Conservation (phyloP, 2,888 invertebrate species). For the Leptogaster cylindrica region DNA sequence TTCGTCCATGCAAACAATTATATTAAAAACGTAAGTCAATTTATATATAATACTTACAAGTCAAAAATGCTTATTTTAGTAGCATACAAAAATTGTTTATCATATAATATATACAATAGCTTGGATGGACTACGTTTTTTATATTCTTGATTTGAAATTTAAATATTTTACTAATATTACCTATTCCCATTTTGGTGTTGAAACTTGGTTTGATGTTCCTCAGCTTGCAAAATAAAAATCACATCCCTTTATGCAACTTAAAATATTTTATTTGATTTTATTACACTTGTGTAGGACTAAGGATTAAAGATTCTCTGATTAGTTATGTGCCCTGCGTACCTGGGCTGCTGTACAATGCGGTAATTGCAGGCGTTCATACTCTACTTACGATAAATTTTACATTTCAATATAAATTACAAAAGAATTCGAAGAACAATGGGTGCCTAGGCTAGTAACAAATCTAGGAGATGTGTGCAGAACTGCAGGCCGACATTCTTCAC, state of each 20-base stretch:
- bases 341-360: slow-evolving; percentile 31
- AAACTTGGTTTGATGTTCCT: too few species aligned
- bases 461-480: slow-evolving; percentile 32
- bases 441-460: slow-evolving; percentile 30
- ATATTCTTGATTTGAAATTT: too few species aligned
- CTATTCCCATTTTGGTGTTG: too few species aligned
- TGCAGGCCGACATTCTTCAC: slow-evolving; percentile 51
- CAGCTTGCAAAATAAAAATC: slow-evolving; percentile 1
- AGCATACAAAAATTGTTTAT: too few species aligned
- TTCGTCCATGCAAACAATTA: too few species aligned
- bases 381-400: slow-evolving; percentile 45
- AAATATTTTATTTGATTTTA: slow-evolving; percentile 33
- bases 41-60: too few species aligned
- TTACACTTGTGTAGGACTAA: slow-evolving; percentile 36
- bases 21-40: too few species aligned
- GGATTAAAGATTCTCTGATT: slow-evolving; percentile 32
- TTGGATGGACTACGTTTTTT: too few species aligned
- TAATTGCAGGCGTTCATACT: slow-evolving; percentile 26
- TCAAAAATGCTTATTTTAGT: too few species aligned
- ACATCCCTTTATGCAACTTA: slow-evolving; percentile 21
- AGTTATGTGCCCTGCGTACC: slow-evolving; percentile 15
- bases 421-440: slow-evolving; percentile 31
- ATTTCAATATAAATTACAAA: slow-evolving; percentile 34
- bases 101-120: too few species aligned
- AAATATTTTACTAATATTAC: too few species aligned